These are phyloP conservation scores for Pilophorus perplexus DNA, from an alignment of 2,888 invertebrate species.

Conservation along the genomic window DNA sequence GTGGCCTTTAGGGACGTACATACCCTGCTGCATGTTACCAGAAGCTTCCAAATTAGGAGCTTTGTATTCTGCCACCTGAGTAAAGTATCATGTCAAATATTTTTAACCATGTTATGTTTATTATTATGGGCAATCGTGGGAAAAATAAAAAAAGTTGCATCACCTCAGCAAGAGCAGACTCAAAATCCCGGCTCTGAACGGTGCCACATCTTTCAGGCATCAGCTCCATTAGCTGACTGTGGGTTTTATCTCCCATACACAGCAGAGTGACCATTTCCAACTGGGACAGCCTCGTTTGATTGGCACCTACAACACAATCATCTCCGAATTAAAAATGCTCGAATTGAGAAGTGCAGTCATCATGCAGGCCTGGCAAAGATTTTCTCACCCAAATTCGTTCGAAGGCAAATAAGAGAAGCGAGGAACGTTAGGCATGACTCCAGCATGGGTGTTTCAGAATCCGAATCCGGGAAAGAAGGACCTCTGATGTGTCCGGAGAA, in stretches of 20 bases:
- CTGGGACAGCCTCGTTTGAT: constrained; percentile 57
- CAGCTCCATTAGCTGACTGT: constrained; percentile 89
- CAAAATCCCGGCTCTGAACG: constrained; percentile 83
- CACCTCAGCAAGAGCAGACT: constrained; percentile 77
- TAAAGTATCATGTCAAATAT: constrained; percentile 4
- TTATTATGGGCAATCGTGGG: too few relatives aligned
- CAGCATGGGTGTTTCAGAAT: constrained; percentile 75
- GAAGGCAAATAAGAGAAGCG: constrained; percentile 79
- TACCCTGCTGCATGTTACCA: constrained; percentile 73
- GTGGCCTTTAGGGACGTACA: constrained; percentile 78
- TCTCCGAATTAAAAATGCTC: too few relatives aligned
- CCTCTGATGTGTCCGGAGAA: constrained; percentile 55
- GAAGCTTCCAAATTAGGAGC: constrained; percentile 83
- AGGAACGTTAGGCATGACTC: constrained; percentile 90
- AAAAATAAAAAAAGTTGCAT: too few relatives aligned
- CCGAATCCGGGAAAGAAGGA: constrained; percentile 41
- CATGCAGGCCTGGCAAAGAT: too few relatives aligned
- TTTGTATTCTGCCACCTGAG: constrained; percentile 75
- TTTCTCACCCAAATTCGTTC: constrained; percentile 76
- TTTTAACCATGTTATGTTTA: too few relatives aligned
- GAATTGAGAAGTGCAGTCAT: too few relatives aligned
- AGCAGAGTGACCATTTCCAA: constrained; percentile 90
- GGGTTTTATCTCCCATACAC: constrained; percentile 92
- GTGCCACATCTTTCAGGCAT: constrained; percentile 97
- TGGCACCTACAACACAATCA: constrained; percentile 46